These are phyloP conservation scores for Grantiella picta DNA, from an alignment of 2,113 vertebrate genomes.

Conservation along the genomic window DNA sequence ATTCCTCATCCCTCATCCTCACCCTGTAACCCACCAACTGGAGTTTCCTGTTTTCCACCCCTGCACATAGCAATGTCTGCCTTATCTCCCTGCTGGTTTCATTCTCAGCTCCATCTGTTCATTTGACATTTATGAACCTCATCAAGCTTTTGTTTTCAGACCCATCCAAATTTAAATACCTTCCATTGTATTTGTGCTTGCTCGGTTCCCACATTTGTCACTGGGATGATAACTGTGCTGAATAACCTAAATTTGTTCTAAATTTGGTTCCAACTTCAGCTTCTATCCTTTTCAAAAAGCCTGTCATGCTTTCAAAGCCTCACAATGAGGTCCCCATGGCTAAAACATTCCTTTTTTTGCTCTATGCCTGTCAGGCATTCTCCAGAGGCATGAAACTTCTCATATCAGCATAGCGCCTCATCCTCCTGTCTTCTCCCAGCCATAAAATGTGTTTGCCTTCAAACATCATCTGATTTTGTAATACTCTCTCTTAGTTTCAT, in stretches of 20 bases:
- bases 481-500: not conserved
- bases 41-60: constrained; percentile 70
- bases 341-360: not conserved
- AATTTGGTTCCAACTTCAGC: constrained; percentile 9
- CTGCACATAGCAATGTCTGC: constrained; percentile 59
- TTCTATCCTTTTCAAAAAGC: not conserved
- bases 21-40: not conserved
- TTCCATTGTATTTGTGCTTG: constrained; percentile 57
- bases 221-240: not conserved
- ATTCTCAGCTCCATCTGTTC: constrained; percentile 69
- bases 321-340: not conserved
- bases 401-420: not conserved
- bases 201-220: constrained; percentile 43
- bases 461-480: not conserved
- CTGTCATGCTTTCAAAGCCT: not conserved
- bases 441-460: not conserved
- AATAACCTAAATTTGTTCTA: constrained; percentile 11
- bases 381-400: not conserved
- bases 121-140: constrained; percentile 64
- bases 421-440: not conserved
- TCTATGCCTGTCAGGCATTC: not conserved
- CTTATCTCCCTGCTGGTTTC: constrained; percentile 55
- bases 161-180: constrained; percentile 61
- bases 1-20: not conserved
- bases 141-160: constrained; percentile 70